Conservation (phyloP, 1,140 invertebrate genomes). For the Leucophenga varia region DNA sequence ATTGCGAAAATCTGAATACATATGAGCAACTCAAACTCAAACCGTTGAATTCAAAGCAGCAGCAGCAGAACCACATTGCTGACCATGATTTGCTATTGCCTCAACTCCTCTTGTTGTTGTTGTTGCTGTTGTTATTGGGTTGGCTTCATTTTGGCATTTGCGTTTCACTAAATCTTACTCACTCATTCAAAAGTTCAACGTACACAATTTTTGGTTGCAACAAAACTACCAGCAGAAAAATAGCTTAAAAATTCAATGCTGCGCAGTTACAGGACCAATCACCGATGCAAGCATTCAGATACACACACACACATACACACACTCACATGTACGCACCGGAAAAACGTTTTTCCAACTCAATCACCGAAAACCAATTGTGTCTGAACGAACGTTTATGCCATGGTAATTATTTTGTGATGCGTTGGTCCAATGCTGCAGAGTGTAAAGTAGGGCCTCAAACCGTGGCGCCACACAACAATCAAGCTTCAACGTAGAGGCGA, state of each 20-base stretch:
- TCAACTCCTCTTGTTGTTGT: too few relatives aligned
- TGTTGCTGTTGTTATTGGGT: too few relatives aligned
- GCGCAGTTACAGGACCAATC: too few relatives aligned
- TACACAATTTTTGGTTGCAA: too few relatives aligned
- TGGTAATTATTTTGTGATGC: slow-evolving; percentile 53
- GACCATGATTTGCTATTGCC: slow-evolving; percentile 42
- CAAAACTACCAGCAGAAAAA: too few relatives aligned
- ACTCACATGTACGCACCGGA: slow-evolving; percentile 1
- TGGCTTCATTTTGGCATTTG: slow-evolving; percentile 47
- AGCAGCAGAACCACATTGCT: too few relatives aligned
- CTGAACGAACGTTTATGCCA: slow-evolving; percentile 16
- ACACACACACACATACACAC: neutral
- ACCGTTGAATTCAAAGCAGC: too few relatives aligned
- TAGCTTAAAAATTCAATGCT: too few relatives aligned
- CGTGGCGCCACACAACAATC: too few relatives aligned
- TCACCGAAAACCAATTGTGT: slow-evolving; percentile 27
- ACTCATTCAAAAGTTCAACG: slow-evolving; percentile 47
- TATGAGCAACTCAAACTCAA: neutral
- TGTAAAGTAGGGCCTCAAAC: too few relatives aligned
- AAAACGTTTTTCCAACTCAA: slow-evolving; percentile 46
- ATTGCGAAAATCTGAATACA: neutral
- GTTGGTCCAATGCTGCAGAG: slow-evolving; percentile 12
- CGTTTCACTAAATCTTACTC: slow-evolving; percentile 45
- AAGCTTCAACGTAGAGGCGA: slow-evolving; percentile 5
- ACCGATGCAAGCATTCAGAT: too few relatives aligned